Evolutionary conservation across 2,113 vertebrate genomes (phyloP), one percentile per base, ranked within the genome.

Genomic region (Pipa parva): DNA sequence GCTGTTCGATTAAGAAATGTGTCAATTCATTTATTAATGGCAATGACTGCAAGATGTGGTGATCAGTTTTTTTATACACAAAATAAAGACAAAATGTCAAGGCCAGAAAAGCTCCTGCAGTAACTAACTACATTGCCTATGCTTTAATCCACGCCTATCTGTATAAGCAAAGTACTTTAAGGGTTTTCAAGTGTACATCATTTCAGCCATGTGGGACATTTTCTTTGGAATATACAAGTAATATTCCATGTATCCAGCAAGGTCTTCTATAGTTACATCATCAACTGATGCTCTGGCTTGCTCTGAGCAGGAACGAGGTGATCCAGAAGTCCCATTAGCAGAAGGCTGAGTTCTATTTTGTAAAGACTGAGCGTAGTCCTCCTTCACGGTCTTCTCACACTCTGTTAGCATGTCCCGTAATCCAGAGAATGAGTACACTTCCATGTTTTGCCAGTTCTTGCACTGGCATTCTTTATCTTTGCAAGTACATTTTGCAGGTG

Each of bases 201-300:
- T 99, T 81, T 99, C 97, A 10, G 97, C 96, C 97, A 99, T 99
- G 85, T 97, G 96, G 5, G 97, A 99, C 97, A 99, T 99, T 80
- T 99, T 97, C 89, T 98, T 98, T 68, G 97, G 97, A 78, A 99
- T 96, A 86, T 95, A 95, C 25, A 99, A 84, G 77, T 94, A 99
- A 77, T 92, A 95, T 74, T 99, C 97, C 93, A 99, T 92, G 83
- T 99, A 99, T 56, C 97, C 96, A 0, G 96, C 97, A 55, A 99
- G 92, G 84, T 99, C 97, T 89, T 99, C 97, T 80, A 97, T 99
- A 57, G 94, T 99, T 77, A 98, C 93, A 74, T 99, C 97, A 78
- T 98, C 94, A 9, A 98, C 94, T 72, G 89, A 95, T 65, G 85
- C 88, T 3, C 95, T 89, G 7, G 95, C 97, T 85, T 99, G 95